phyloP scores from a whole-genome alignment of 2,113 vertebrate genomes.

The Tupaia chinensis region DNA sequence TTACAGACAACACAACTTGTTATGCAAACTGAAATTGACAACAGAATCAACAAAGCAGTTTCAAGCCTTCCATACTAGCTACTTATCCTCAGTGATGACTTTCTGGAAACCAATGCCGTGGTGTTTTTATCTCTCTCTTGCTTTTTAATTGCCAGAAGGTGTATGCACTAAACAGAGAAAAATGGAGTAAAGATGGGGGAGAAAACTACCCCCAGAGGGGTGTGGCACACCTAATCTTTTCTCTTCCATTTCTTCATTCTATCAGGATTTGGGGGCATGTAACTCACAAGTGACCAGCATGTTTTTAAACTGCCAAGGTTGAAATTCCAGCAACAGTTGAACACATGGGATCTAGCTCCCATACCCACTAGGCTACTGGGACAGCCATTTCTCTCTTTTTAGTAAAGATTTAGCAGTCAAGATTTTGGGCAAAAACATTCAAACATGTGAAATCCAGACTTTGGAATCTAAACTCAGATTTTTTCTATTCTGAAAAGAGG shows the following conservation, averaged over 20 bases:
- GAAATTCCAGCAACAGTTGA: too few species aligned
- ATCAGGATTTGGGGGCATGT: too few species aligned
- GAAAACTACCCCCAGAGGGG: too few species aligned
- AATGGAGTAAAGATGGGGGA: too few species aligned
- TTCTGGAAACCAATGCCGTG: neutral
- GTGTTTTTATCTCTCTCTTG: neutral
- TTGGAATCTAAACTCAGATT: slow-evolving; percentile 35
- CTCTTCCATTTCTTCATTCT: too few species aligned
- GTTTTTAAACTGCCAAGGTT: too few species aligned
- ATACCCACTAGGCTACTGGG: too few species aligned
- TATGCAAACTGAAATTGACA: neutral
- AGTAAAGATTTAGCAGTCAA: neutral
- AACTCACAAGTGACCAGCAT: too few species aligned
- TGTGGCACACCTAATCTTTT: too few species aligned
- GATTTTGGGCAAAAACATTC: neutral
- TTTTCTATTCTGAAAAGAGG: slow-evolving; percentile 22
- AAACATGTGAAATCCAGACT: neutral
- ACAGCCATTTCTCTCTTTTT: neutral
- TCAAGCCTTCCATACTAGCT: neutral
- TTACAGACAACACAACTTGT: neutral
- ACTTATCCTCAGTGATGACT: neutral
- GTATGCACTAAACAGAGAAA: too few species aligned
- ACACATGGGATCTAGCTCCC: too few species aligned
- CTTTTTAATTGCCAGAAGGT: too few species aligned
- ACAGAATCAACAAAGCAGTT: neutral